Evolutionary conservation across 2,888 invertebrate genomes (phyloP).

Genomic region (Drosophila recens): DNA sequence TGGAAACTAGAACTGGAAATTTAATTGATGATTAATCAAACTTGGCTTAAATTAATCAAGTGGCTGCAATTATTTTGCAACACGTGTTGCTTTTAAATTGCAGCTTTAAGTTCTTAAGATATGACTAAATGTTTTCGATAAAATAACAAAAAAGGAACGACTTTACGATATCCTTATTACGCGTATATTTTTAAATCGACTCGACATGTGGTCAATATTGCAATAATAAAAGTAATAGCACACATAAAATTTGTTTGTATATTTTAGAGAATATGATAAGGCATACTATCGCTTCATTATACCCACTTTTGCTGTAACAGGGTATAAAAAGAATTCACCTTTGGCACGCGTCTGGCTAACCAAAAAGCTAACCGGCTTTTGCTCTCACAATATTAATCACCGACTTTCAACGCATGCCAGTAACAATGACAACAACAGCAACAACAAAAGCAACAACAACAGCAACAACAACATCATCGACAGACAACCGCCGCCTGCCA

Average conservation of each 20-base stretch:
- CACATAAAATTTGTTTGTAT: background rate
- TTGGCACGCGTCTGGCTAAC: slow-evolving; percentile 58
- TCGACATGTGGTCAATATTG: background rate
- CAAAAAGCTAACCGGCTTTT: slow-evolving; percentile 60
- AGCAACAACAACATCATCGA: slow-evolving; percentile 31
- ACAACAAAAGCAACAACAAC: slow-evolving; percentile 36
- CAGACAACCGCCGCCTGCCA: slow-evolving; percentile 53
- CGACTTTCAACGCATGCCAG: slow-evolving; percentile 58
- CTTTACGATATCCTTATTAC: background rate
- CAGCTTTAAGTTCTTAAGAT: slow-evolving; percentile 17
- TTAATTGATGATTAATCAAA: slow-evolving; percentile 43
- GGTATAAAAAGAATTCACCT: slow-evolving; percentile 35
- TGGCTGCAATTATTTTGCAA: background rate
- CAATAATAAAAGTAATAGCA: background rate
- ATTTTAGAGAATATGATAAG: background rate
- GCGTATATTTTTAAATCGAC: background rate
- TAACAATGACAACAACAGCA: slow-evolving; percentile 26
- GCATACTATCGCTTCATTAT: background rate
- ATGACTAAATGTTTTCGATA: background rate
- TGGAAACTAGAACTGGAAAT: slow-evolving; percentile 33
- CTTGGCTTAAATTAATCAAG: slow-evolving; percentile 45
- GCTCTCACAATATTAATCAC: slow-evolving; percentile 59
- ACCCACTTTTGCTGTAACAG: background rate
- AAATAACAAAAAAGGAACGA: background rate
- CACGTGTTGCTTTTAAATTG: slow-evolving; percentile 6